phyloP scores from a whole-genome alignment of 2,113 vertebrate species.

The Pithys albifrons region DNA sequence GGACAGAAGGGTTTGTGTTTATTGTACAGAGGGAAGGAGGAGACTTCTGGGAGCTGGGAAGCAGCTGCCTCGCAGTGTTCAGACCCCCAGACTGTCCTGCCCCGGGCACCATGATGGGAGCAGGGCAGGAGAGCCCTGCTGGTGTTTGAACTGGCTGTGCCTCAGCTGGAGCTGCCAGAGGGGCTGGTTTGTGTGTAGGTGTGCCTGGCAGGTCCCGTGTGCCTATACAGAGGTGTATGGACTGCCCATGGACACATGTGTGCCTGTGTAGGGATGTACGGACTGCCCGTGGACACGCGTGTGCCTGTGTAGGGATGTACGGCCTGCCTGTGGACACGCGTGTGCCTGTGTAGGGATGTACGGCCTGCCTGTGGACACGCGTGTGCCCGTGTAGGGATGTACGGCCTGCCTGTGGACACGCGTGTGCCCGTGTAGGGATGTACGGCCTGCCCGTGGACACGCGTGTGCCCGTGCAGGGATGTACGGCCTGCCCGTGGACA shows the following conservation, averaged over 20 bases:
- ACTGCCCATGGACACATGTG: background rate
- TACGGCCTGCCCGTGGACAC: background rate
- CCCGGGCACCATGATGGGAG: rapidly evolving
- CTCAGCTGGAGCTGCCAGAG: background rate
- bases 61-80: rapidly evolving
- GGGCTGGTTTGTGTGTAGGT: background rate
- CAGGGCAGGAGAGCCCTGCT: rapidly evolving
- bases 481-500: rapidly evolving
- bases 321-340: too few relatives aligned
- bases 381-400: background rate
- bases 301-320: background rate
- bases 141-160: rapidly evolving
- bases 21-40: background rate
- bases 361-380: background rate
- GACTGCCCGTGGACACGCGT: too few relatives aligned
- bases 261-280: background rate
- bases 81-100: background rate
- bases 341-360: background rate
- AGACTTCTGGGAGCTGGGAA: background rate
- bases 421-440: background rate
- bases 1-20: background rate
- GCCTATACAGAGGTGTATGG: rapidly evolving
- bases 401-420: background rate
- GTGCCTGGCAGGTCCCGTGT: background rate
- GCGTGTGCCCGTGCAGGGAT: background rate